Evolutionary conservation across 2,113 vertebrate species (phyloP).

Genomic region (Romanogobio albipinnatus): DNA sequence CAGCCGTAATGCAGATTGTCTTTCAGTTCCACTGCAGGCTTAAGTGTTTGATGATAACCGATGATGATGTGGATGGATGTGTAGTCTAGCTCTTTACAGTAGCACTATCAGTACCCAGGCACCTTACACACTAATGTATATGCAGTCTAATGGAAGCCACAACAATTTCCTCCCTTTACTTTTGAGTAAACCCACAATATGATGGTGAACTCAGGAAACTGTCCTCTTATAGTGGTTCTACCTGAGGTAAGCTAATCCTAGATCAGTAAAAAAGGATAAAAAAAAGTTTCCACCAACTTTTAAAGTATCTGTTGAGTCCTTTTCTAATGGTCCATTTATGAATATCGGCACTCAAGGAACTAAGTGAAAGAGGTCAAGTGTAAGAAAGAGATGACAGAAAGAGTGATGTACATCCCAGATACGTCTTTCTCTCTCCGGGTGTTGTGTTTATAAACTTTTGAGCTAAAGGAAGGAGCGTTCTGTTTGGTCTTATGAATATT

Average conservation of each 20-base stretch:
- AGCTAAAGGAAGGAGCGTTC: conserved; percentile 47
- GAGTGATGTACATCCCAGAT: not conserved
- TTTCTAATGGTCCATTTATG: not conserved
- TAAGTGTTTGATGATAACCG: conserved; percentile 12
- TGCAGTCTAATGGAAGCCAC: conserved; percentile 9
- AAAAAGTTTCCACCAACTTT: not conserved
- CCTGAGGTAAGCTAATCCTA: not conserved
- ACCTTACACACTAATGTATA: not conserved
- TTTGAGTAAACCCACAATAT: not conserved
- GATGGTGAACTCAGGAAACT: not conserved
- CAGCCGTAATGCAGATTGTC: not conserved
- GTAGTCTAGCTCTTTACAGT: not conserved
- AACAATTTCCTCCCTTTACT: not conserved
- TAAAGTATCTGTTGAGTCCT: not conserved
- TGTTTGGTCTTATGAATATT: conserved; percentile 57
- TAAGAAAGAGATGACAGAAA: not conserved
- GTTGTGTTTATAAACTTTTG: conserved; percentile 34
- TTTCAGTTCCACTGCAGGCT: not conserved
- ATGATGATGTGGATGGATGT: conserved; percentile 13
- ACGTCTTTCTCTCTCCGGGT: not conserved
- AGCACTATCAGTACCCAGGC: not conserved
- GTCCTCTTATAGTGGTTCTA: not conserved
- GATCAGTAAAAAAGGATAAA: not conserved
- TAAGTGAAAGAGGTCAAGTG: not conserved
- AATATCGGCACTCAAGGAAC: not conserved